Base-by-base conservation (phyloP, 2,113 vertebrate species). In the Columbina picui region DNA sequence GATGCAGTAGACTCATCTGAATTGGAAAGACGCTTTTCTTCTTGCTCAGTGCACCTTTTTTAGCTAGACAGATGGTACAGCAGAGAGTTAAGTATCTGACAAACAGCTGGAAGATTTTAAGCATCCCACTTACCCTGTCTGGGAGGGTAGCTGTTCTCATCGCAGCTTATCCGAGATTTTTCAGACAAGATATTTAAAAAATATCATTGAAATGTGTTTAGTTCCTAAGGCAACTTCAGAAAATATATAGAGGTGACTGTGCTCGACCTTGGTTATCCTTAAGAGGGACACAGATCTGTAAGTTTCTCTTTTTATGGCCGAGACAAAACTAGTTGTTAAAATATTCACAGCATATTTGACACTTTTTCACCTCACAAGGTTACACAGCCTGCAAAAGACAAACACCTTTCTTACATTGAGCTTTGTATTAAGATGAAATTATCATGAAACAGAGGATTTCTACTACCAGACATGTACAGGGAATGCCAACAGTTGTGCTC, bases 31-130 rank as follows among this genome's bases (percentile, higher is more conserved):
- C 32, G 68, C 41, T 92, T 89, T 87, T 86, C 75, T 80, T 83
- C 64, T 86, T 92, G 55, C 47, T 94, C 64, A 43, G 76, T 68
- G 80, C 69, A 94, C 94, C 91, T 94, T 90, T 92, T 96, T 96
- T 67, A 97, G 91, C 73, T 56, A 96, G 73, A 81, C 95, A 97
- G 91, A 94, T 94, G 95, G 96, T 67, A 81, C 73, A 91, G 86
- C 64, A 92, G 92, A 88, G 61, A 94, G 78, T 86, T 86, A 77
- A 81, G 73, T 93, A 95, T 52, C 89, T 84, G 91, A 87, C 89
- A 92, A 97, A 96, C 96, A 96, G 93, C 96, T 97, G 96, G 89
- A 96, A 92, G 80, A 89, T 71, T 92, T 87, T 73, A 90, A 87
- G 84, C 73, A 84, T 87, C 80, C 76, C 86, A 95, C 90, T 89